These are phyloP conservation scores for Ceyx cyanopectus DNA, from an alignment of 2,113 vertebrate species.

Conservation along the genomic window DNA sequence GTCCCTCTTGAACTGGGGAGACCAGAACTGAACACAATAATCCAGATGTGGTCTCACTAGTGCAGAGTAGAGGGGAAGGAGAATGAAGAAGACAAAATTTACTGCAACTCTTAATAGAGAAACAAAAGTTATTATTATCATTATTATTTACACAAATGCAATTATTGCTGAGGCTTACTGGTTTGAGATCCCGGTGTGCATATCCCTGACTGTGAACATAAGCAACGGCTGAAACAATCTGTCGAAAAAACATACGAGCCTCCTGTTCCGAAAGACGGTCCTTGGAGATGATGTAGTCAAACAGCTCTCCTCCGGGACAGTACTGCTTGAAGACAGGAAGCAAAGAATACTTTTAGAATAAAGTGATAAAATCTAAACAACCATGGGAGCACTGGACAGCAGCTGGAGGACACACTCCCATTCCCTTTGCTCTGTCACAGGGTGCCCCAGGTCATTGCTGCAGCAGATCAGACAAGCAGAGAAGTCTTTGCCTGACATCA, in stretches of 20 bases:
- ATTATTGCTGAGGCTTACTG: conserved; percentile 75
- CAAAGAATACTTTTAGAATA: not conserved
- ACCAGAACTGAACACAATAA: no score
- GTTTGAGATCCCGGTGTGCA: conserved; percentile 95
- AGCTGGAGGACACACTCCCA: not conserved
- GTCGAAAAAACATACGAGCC: conserved; percentile 90
- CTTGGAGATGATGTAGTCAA: conserved; percentile 95
- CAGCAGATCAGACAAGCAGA: not conserved
- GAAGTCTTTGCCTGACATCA: no score
- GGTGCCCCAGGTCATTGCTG: rapidly evolving
- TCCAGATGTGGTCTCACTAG: no score
- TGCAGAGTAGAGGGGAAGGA: no score
- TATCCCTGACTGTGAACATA: conserved; percentile 94
- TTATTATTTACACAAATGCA: not conserved
- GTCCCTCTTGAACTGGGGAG: no score
- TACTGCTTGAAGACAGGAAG: conserved; percentile 77
- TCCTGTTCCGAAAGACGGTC: conserved; percentile 92
- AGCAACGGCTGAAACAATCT: conserved; percentile 93
- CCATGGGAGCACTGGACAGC: not conserved
- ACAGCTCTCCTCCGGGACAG: conserved; percentile 94
- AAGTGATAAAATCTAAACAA: not conserved
- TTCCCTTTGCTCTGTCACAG: rapidly evolving
- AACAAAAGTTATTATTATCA: not conserved
- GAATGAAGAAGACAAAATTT: not conserved
- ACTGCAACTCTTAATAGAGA: not conserved